A percentile compares a stretch with the other conserved stretches of the same genome.
Conservation (phyloP, 2,113 vertebrate genomes). For the Sturnus vulgaris region DNA sequence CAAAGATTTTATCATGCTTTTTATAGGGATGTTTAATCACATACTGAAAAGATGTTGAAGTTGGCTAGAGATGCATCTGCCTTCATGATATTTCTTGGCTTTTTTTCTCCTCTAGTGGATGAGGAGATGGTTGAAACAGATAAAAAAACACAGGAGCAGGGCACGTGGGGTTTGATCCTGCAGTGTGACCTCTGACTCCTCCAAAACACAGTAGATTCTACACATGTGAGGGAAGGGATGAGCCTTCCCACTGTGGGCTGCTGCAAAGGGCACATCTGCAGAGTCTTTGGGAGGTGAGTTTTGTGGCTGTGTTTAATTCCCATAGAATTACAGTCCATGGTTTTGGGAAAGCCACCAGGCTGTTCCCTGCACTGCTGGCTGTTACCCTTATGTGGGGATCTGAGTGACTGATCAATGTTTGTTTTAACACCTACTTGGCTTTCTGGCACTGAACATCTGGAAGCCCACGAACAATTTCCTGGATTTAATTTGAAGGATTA, state of each 20-base stretch:
- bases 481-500: background rate
- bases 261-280: background rate
- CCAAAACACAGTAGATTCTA: background rate
- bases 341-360: background rate
- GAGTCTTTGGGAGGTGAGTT: background rate
- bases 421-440: background rate
- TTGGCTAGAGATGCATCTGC: slow-evolving; percentile 1
- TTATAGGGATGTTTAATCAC: slow-evolving; percentile 6
- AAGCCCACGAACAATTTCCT: background rate
- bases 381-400: background rate
- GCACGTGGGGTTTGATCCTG: background rate
- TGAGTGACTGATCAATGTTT: background rate
- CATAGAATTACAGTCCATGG: background rate
- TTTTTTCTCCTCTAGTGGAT: background rate
- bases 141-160: background rate
- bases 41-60: slow-evolving; percentile 17
- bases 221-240: background rate
- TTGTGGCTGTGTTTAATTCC: background rate
- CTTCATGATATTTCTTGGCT: background rate
- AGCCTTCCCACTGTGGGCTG: background rate
- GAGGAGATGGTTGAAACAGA: background rate
- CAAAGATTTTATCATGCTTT: slow-evolving; percentile 23
- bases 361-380: background rate
- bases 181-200: background rate
- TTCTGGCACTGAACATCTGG: background rate